A percentile compares a stretch with the other conserved stretches of the same genome.
phyloP scores from a whole-genome alignment of 2,797 vertebrate genomes.

The Fistularia commersonii region DNA sequence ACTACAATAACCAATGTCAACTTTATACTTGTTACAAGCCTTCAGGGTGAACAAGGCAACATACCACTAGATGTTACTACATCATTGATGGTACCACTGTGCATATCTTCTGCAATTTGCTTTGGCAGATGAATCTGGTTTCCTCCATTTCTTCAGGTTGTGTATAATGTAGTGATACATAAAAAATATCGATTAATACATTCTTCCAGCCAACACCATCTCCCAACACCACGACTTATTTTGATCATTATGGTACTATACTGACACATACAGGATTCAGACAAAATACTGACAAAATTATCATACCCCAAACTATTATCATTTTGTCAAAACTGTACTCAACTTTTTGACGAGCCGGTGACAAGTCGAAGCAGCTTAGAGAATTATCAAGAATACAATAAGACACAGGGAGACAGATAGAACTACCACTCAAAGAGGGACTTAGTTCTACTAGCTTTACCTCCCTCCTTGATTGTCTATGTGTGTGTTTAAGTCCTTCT shows the following conservation, averaged over 20 bases:
- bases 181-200: no score
- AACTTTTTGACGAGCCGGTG: slow-evolving; percentile 72
- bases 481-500: slow-evolving; percentile 21
- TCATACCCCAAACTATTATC: slow-evolving; percentile 46
- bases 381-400: slow-evolving; percentile 73
- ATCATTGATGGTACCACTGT: no score
- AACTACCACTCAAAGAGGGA: slow-evolving; percentile 63
- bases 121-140: no score
- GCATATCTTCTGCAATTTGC: no score
- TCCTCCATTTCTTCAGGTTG: no score
- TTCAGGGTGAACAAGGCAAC: no score
- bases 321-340: slow-evolving; percentile 51
- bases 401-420: slow-evolving; percentile 65
- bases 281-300: slow-evolving; percentile 18
- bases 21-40: no score
- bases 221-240: no score
- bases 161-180: no score
- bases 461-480: slow-evolving; percentile 25
- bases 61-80: no score
- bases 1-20: no score
- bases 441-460: slow-evolving; percentile 75
- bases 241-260: slow-evolving; percentile 6
- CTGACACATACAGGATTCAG: slow-evolving; percentile 18
- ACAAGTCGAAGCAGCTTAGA: slow-evolving; percentile 75
- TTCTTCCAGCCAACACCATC: no score